Conservation (phyloP, 2,888 invertebrate genomes). For the Drosophila recens region DNA sequence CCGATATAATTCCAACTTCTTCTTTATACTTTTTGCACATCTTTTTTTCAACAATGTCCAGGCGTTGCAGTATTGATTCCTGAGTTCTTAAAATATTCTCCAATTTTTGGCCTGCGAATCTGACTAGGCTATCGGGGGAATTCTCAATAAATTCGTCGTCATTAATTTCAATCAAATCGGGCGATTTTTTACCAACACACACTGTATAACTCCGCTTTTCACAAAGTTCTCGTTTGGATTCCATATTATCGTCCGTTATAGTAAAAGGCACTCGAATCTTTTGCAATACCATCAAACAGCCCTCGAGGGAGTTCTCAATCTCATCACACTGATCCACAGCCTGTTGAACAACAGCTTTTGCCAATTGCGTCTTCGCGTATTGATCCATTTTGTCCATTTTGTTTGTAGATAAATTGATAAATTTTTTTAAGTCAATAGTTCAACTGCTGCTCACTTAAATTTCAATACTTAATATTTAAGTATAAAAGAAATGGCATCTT, state of each 20-base stretch:
- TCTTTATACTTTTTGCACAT: not conserved
- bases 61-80: constrained; percentile 10
- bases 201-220: constrained; percentile 32
- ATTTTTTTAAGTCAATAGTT: not conserved
- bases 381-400: not conserved
- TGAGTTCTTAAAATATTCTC: constrained; percentile 43
- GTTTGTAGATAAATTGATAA: not conserved
- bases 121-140: not conserved
- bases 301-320: constrained; percentile 27
- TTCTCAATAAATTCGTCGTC: not conserved
- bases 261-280: not conserved
- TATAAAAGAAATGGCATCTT: not conserved
- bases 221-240: not conserved
- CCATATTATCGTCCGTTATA: not conserved
- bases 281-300: not conserved
- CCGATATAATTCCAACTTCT: not conserved
- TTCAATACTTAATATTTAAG: not conserved
- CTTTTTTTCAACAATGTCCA: constrained; percentile 1
- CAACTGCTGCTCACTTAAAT: constrained; percentile 2
- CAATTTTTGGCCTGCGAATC: constrained; percentile 8
- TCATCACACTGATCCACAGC: constrained; percentile 32
- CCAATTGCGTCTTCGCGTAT: not conserved
- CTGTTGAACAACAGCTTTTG: not conserved
- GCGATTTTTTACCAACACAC: constrained; percentile 30
- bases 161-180: constrained; percentile 17